Evolutionary conservation across 1,140 invertebrate genomes (phyloP).

Genomic region (Penaeus japonicus): DNA sequence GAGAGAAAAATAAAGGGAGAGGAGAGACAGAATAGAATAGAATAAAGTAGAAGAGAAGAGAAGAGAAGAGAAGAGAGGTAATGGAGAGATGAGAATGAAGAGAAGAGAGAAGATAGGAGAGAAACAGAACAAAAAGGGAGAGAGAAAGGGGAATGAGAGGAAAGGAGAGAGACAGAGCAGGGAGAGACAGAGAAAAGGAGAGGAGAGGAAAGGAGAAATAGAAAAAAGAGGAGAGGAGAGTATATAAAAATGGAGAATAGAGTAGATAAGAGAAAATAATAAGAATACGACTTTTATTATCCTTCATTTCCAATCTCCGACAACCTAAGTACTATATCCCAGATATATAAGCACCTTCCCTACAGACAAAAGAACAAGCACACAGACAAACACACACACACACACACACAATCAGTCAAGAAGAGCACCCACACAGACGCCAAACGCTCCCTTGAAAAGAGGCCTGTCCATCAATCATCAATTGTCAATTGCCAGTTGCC

Average conservation of each 20-base stretch:
- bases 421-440: too few relatives aligned
- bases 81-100: not conserved
- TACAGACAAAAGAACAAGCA: too few relatives aligned
- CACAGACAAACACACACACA: too few relatives aligned
- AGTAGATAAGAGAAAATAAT: too few relatives aligned
- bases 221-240: not conserved
- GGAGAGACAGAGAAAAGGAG: not conserved
- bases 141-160: not conserved
- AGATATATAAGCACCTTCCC: too few relatives aligned
- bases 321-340: too few relatives aligned
- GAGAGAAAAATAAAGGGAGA: not conserved
- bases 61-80: not conserved
- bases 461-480: too few relatives aligned
- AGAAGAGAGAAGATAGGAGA: not conserved
- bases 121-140: not conserved
- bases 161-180: not conserved
- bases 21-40: not conserved
- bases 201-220: not conserved
- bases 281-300: too few relatives aligned
- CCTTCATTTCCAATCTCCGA: too few relatives aligned
- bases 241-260: not conserved
- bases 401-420: too few relatives aligned
- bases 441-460: too few relatives aligned
- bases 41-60: not conserved
- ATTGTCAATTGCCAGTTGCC: too few relatives aligned